Percentiles rank a stretch among this genome's conserved stretches.
phyloP scores from a whole-genome alignment of 2,888 invertebrate species.

The Orchesella flavescens region DNA sequence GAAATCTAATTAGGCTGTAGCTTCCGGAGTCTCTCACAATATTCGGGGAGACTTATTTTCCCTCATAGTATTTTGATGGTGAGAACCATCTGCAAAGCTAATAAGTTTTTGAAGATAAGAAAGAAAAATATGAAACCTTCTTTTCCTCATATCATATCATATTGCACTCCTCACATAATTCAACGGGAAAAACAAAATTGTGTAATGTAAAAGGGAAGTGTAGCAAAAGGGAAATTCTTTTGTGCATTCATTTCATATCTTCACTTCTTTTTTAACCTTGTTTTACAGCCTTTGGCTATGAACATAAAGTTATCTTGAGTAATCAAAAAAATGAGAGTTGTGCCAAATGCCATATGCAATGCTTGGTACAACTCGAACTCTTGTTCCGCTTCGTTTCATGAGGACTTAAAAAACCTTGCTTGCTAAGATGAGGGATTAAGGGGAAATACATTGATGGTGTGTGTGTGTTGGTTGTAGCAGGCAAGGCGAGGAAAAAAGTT shows the following conservation, averaged over 20 bases:
- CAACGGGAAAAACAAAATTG: not conserved
- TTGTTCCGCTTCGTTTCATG: too few species aligned
- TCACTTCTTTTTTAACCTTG: constrained; percentile 9
- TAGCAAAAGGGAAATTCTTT: not conserved
- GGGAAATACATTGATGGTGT: constrained; percentile 14
- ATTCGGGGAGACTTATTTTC: constrained; percentile 3
- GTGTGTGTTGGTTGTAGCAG: too few species aligned
- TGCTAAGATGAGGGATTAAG: constrained; percentile 51
- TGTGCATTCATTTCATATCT: constrained; percentile 8
- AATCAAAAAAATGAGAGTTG: constrained; percentile 14
- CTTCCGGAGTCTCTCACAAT: constrained; percentile 22
- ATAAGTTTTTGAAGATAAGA: constrained; percentile 6
- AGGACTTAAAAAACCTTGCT: constrained; percentile 18
- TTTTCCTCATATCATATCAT: not conserved
- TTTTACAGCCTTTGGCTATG: constrained; percentile 18
- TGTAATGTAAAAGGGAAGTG: not conserved
- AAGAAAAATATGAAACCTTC: not conserved
- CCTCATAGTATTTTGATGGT: not conserved
- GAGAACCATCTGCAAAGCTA: constrained; percentile 25
- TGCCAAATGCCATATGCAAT: not conserved
- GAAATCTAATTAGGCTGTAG: constrained; percentile 23
- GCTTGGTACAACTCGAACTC: too few species aligned
- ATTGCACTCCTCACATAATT: not conserved
- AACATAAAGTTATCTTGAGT: not conserved
- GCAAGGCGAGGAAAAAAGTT: constrained; percentile 33